A percentile compares a stretch with the other conserved stretches of the same genome.
Conservation (phyloP, 2,888 invertebrate species). For the Venusia cambrica region DNA sequence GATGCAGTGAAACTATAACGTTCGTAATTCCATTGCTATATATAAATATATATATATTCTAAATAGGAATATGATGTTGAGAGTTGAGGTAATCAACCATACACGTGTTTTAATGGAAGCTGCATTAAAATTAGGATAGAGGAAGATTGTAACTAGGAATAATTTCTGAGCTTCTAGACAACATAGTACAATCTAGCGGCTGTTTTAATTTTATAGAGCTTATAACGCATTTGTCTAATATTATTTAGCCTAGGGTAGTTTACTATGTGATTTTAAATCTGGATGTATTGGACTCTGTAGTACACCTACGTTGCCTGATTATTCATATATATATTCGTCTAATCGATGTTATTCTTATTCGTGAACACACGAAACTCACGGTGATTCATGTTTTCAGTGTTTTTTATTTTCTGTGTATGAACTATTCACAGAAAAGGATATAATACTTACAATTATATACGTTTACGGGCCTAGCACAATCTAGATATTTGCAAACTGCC, state of each 20-base stretch:
- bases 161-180: conserved; percentile 19
- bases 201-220: conserved; percentile 22
- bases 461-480: conserved; percentile 16
- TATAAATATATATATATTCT: no score
- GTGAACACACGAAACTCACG: conserved; percentile 3
- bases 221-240: conserved; percentile 3
- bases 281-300: conserved; percentile 6
- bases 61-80: no score
- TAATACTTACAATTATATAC: no score
- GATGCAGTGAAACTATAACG: no score
- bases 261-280: conserved; percentile 11
- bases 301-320: conserved; percentile 4
- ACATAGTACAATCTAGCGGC: conserved; percentile 24
- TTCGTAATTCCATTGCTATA: no score
- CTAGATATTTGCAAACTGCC: conserved; percentile 1
- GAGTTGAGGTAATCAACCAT: no score
- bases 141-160: conserved; percentile 2
- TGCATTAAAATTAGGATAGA: no score
- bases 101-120: no score
- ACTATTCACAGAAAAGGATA: no score
- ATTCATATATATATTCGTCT: background rate
- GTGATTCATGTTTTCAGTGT: conserved; percentile 7
- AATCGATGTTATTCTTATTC: conserved; percentile 10
- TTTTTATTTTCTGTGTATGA: background rate
- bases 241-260: conserved; percentile 2